Conservation (phyloP, 2,888 invertebrate genomes). For the Diplolepis rosae region DNA sequence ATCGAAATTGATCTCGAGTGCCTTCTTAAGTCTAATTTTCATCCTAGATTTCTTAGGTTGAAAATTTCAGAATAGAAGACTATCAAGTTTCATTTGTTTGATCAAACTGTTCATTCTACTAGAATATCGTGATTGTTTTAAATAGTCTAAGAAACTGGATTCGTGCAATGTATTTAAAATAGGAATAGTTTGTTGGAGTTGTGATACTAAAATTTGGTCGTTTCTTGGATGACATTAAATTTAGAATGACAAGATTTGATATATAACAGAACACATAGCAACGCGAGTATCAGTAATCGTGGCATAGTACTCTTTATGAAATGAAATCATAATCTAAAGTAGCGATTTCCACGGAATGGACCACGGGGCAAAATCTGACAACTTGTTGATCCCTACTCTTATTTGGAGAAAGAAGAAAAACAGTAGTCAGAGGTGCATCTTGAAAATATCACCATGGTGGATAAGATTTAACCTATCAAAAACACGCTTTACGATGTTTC, state of each 20-base stretch:
- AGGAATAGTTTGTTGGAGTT: background rate
- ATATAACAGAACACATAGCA: constrained; percentile 56
- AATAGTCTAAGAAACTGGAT: constrained; percentile 13
- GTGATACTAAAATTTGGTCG: constrained; percentile 30
- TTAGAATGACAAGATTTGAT: constrained; percentile 50
- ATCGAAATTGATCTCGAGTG: too few species aligned
- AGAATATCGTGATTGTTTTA: constrained; percentile 9
- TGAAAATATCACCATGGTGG: too few species aligned
- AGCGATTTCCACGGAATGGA: too few species aligned
- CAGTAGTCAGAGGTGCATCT: too few species aligned
- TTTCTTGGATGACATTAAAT: constrained; percentile 52
- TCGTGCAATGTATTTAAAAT: background rate
- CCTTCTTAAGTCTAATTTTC: too few species aligned
- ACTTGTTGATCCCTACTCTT: too few species aligned
- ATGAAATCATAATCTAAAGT: constrained; percentile 35
- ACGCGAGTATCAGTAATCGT: constrained; percentile 48
- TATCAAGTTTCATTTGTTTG: background rate
- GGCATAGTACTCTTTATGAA: constrained; percentile 49
- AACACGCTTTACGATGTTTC: too few species aligned
- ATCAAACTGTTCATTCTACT: background rate
- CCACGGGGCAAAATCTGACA: too few species aligned
- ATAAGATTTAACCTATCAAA: too few species aligned
- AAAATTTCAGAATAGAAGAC: too few species aligned
- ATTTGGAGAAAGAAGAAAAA: too few species aligned
- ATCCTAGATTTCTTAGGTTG: too few species aligned